A percentile compares a stretch with the other conserved stretches of the same genome.
Conservation (phyloP, 2,888 invertebrate genomes). For the Neria commutata region DNA sequence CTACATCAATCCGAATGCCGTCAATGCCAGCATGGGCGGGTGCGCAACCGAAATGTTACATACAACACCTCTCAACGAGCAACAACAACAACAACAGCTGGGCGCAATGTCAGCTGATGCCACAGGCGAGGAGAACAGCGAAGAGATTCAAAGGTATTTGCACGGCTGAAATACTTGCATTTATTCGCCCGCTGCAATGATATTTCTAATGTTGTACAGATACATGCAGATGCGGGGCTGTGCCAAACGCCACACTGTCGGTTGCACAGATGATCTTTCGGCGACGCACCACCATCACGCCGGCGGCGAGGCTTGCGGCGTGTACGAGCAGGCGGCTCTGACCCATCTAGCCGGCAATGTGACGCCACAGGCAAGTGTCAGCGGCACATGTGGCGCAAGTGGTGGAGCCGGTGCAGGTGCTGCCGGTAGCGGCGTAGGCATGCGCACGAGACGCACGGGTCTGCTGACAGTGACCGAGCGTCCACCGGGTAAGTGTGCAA, state of each 20-base stretch:
- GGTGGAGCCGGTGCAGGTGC: slow-evolving; percentile 30
- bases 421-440: slow-evolving; percentile 49
- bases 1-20: slow-evolving; percentile 44
- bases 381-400: not conserved
- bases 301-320: slow-evolving; percentile 25
- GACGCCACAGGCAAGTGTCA: slow-evolving; percentile 14
- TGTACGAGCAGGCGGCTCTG: slow-evolving; percentile 23
- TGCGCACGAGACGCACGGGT: slow-evolving; percentile 80
- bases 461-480: slow-evolving; percentile 85
- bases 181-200: too few species aligned
- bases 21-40: slow-evolving; percentile 29
- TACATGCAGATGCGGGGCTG: slow-evolving; percentile 80
- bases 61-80: slow-evolving; percentile 38
- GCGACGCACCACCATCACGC: slow-evolving; percentile 46
- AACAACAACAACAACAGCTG: slow-evolving; percentile 35
- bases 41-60: slow-evolving; percentile 34
- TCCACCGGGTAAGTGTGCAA: slow-evolving; percentile 72
- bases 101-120: slow-evolving; percentile 16
- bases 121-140: slow-evolving; percentile 55
- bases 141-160: slow-evolving; percentile 62
- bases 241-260: slow-evolving; percentile 79
- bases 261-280: slow-evolving; percentile 72
- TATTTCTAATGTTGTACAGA: slow-evolving; percentile 64
- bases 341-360: slow-evolving; percentile 18
- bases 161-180: too few species aligned